phyloP scores from a whole-genome alignment of 2,888 invertebrate genomes.

The Lycia hirtaria region DNA sequence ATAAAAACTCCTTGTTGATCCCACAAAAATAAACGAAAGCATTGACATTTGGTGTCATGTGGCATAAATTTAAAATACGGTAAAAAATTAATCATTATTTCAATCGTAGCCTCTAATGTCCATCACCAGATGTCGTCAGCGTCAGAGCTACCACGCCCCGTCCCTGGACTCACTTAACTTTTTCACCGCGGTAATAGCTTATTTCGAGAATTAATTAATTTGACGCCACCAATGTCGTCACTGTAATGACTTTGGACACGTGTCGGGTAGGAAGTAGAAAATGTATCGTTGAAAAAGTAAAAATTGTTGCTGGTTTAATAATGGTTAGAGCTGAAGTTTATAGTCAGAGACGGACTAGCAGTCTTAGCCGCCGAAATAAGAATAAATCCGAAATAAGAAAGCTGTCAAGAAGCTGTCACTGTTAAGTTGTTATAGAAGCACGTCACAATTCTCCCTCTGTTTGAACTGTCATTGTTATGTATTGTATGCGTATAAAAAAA shows the following conservation, averaged over 20 bases:
- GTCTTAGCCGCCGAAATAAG: too few species aligned
- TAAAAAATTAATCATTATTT: background rate
- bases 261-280: constrained; percentile 18
- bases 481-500: background rate
- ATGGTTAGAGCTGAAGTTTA: too few species aligned
- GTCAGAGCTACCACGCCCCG: background rate
- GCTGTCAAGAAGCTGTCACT: too few species aligned
- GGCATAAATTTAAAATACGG: background rate
- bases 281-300: background rate
- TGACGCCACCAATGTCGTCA: constrained; percentile 37
- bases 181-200: constrained; percentile 33
- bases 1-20: too few species aligned
- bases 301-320: too few species aligned
- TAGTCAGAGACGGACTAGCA: too few species aligned
- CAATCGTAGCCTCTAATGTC: background rate
- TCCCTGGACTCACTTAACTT: constrained; percentile 21
- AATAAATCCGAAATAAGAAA: too few species aligned
- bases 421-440: too few species aligned
- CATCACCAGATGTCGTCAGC: constrained; percentile 2
- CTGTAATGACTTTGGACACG: constrained; percentile 33
- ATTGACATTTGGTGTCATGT: too few species aligned
- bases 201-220: constrained; percentile 40
- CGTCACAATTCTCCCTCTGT: too few species aligned
- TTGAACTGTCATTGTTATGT: too few species aligned
- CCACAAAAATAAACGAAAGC: too few species aligned